phyloP scores from a whole-genome alignment of 2,113 vertebrate genomes.

The Coptodon rendalli region DNA sequence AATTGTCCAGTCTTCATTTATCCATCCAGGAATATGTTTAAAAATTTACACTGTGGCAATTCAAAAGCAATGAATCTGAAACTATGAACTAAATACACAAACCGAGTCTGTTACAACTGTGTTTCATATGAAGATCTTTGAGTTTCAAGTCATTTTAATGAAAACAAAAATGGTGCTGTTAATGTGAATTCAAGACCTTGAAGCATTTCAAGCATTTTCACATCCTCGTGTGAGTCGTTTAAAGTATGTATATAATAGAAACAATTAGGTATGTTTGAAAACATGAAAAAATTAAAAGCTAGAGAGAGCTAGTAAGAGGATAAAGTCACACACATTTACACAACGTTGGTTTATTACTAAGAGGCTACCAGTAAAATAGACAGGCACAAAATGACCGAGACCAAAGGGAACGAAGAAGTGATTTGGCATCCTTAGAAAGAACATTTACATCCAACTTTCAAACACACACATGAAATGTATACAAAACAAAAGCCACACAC shows the following conservation, averaged over 20 bases:
- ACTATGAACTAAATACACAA: background rate
- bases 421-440: background rate
- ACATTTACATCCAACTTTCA: conserved; percentile 1
- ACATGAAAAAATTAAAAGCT: background rate
- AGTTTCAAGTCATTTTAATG: background rate
- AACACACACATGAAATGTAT: background rate
- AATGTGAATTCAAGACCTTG: background rate
- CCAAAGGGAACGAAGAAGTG: background rate
- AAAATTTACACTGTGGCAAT: background rate
- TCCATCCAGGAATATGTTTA: background rate
- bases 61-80: background rate
- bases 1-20: background rate
- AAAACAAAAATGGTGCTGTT: background rate
- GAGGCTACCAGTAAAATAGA: background rate
- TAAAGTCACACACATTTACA: background rate
- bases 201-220: background rate
- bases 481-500: background rate
- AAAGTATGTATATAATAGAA: background rate
- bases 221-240: background rate
- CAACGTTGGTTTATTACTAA: conserved; percentile 23
- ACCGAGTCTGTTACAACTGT: background rate
- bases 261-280: background rate
- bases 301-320: background rate
- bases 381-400: background rate
- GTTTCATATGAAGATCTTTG: background rate